phyloP scores from a whole-genome alignment of 2,797 vertebrate genomes.

The Oryzias dopingdopingensis region DNA sequence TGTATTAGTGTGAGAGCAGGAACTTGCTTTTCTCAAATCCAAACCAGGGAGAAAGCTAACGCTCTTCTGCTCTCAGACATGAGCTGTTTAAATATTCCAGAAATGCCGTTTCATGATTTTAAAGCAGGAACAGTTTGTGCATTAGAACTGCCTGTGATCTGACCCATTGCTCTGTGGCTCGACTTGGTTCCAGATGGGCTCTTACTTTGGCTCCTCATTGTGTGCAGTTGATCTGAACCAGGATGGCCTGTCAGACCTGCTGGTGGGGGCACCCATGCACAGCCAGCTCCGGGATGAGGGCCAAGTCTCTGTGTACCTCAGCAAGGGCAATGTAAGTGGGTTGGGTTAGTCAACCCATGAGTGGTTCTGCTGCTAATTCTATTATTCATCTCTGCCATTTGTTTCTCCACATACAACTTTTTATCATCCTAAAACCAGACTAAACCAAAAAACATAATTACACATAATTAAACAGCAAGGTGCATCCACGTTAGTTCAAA shows the following conservation, averaged over 20 bases:
- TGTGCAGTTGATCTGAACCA: slow-evolving; percentile 98
- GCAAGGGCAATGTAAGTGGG: slow-evolving; percentile 95
- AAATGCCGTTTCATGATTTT: slow-evolving; percentile 24
- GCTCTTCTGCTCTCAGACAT: slow-evolving; percentile 26
- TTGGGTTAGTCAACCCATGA: slow-evolving; percentile 14
- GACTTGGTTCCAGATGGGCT: slow-evolving; percentile 99
- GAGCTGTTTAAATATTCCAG: slow-evolving; percentile 38
- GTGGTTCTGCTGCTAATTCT: not conserved
- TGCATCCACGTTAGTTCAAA: slow-evolving; percentile 21
- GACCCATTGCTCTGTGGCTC: slow-evolving; percentile 89
- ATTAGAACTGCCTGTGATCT: slow-evolving; percentile 65
- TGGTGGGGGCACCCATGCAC: slow-evolving; percentile 98
- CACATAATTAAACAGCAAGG: slow-evolving; percentile 21
- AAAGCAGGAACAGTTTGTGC: slow-evolving; percentile 23
- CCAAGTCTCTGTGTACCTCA: slow-evolving; percentile 95
- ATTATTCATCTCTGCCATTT: slow-evolving; percentile 5
- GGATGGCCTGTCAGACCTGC: slow-evolving; percentile 95
- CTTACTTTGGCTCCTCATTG: slow-evolving; percentile 99
- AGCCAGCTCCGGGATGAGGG: slow-evolving; percentile 95
- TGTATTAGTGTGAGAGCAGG: slow-evolving; percentile 32
- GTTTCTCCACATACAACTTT: slow-evolving; percentile 1
- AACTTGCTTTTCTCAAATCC: slow-evolving; percentile 20
- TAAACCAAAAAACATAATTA: slow-evolving; percentile 8
- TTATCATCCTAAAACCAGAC: slow-evolving; percentile 22
- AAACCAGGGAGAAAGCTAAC: slow-evolving; percentile 37